Percentiles rank a stretch among this genome's conserved stretches.
phyloP scores from a whole-genome alignment of 2,113 vertebrate genomes.

The Caracal caracal region DNA sequence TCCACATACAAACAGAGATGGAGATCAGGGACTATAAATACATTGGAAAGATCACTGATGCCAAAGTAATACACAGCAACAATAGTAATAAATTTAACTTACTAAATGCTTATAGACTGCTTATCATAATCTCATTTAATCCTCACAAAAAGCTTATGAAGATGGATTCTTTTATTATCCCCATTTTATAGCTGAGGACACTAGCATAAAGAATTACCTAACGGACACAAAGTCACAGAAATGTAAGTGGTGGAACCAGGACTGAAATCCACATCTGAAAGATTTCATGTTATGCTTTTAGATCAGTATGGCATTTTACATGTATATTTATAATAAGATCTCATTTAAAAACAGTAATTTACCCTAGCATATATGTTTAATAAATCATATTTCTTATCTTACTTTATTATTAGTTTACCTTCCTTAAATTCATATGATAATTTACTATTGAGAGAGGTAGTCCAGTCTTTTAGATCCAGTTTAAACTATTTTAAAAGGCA shows the following conservation, averaged over 20 bases:
- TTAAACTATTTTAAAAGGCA: slow-evolving; percentile 39
- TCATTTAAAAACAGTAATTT: slow-evolving; percentile 32
- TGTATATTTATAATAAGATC: slow-evolving; percentile 31
- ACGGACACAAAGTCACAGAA: slow-evolving; percentile 30
- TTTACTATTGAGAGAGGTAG: not conserved
- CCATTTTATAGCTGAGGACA: not conserved
- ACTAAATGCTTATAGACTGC: not conserved
- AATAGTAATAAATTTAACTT: slow-evolving; percentile 22
- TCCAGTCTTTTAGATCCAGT: not conserved
- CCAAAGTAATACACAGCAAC: slow-evolving; percentile 38
- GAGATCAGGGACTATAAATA: not conserved
- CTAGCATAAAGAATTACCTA: not conserved
- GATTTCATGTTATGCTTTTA: slow-evolving; percentile 5
- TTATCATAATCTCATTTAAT: slow-evolving; percentile 34
- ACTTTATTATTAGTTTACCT: not conserved
- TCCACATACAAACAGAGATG: not conserved
- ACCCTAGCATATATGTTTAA: not conserved
- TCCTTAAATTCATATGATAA: slow-evolving; percentile 19
- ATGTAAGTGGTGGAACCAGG: not conserved
- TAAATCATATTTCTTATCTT: not conserved
- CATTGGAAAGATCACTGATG: not conserved
- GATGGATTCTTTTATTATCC: not conserved
- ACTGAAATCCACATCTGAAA: not conserved
- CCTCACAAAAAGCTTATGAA: slow-evolving; percentile 23
- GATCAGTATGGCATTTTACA: not conserved